phyloP scores from a whole-genome alignment of 30 jellyfish, hydroid and myxozoan species.

The Aurelia aurita complex sp. Pacific region DNA sequence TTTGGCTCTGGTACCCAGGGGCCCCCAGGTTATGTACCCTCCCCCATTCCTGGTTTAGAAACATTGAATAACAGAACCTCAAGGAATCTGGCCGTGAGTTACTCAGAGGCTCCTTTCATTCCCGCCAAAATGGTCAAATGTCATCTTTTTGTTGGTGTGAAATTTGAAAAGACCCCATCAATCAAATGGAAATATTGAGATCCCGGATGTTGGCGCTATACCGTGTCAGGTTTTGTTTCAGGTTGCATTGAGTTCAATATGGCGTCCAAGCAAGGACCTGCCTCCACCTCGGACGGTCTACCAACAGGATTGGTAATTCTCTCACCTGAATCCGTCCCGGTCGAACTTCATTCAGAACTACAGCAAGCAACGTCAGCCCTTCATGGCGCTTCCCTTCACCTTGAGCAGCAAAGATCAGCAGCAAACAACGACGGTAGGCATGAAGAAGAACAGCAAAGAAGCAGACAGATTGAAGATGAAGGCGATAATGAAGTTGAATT shows the following conservation, averaged over 20 bases:
- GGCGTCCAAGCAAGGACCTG: constrained; percentile 72
- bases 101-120: no score
- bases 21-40: no score
- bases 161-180: no score
- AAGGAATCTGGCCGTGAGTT: no score
- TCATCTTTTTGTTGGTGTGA: no score
- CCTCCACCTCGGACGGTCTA: constrained; percentile 63
- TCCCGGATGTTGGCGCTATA: constrained; percentile 24
- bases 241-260: constrained; percentile 7
- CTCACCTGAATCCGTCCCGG: constrained; percentile 62
- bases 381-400: background rate
- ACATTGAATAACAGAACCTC: no score
- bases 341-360: constrained; percentile 32
- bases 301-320: constrained; percentile 63
- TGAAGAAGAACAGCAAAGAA: no score
- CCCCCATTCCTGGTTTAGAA: no score
- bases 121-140: no score
- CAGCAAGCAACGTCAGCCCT: background rate
- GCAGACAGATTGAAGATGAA: no score
- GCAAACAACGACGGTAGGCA: background rate
- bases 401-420: background rate
- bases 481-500: no score
- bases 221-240: constrained; percentile 48
- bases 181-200: background rate
- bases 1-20: no score